Base-by-base conservation (phyloP, 2,113 vertebrate genomes). In the Dunckerocampus dactyliophorus region DNA sequence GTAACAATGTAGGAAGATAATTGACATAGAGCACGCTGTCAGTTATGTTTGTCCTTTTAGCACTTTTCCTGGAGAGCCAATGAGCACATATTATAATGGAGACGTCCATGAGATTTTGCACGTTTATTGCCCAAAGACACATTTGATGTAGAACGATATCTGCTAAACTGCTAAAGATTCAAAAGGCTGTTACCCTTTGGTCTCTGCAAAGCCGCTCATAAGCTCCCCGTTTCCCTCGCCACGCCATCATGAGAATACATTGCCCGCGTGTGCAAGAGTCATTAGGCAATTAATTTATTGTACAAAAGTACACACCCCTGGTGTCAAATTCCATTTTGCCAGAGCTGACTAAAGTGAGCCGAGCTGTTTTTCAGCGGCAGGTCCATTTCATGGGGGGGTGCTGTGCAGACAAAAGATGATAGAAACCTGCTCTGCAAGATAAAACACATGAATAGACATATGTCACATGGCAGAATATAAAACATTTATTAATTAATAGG, bases 261-360 rank as follows among this genome's bases (percentile, higher is more conserved):
- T 43, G 34, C 59, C 67, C 65, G 68, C 71, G 62, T 75, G 67
- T 68, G 46, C 50, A 75, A 72, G 68, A 76, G 28, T 67, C 69
- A 69, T 81, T 81, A 68, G 49, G 63, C 62, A 72, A 74, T 72
- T 69, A 14, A 79, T 77, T 74, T 76, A 63, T 72, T 63, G 62
- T 55, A 15, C 59, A 66, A 81, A 73, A 69, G 74, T 43, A 52
- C 75, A 75, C 59, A 75, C 71, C 68, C 39, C 68, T 0, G 19
- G 28, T 58, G 75, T 69, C 75, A 43, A 17, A 46, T 62, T 73
- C 1, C 2, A 72, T 76, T 81, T 34, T 52, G 74, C 57, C 37
- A 56, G 24, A 45, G 52, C 2, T 11, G 54, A 77, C 21, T 63
- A 62, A 73, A 50, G 17, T 17, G 43, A 65, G 59, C n/a, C 31